Evolutionary conservation across 1,140 invertebrate species (phyloP).

Genomic region (Drosophila yakuba): DNA sequence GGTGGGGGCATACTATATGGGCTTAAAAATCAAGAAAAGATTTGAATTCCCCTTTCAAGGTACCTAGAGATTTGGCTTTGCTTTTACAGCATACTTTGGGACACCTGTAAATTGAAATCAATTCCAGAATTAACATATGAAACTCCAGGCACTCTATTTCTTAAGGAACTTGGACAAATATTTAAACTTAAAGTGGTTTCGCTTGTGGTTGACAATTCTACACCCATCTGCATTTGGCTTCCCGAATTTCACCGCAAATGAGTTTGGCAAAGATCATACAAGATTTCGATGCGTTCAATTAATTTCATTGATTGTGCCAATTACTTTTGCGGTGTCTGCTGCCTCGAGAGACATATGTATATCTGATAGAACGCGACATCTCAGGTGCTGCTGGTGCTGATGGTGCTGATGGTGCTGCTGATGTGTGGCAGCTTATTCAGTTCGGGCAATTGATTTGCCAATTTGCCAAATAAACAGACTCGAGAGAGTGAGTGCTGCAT

Average conservation of each 20-base stretch:
- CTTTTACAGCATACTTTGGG: too few relatives aligned
- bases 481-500: conserved; percentile 18
- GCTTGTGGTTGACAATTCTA: not conserved
- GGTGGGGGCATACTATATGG: too few relatives aligned
- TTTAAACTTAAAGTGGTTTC: not conserved
- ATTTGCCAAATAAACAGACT: conserved; percentile 62
- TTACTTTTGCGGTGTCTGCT: conserved; percentile 48
- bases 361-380: conserved; percentile 19
- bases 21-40: too few relatives aligned
- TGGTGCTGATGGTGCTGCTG: conserved; percentile 14
- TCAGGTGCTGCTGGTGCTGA: conserved; percentile 17
- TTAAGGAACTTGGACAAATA: not conserved
- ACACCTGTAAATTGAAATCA: too few relatives aligned
- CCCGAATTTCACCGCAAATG: conserved; percentile 32
- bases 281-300: conserved; percentile 53
- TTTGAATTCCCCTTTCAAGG: too few relatives aligned
- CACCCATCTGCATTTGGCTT: not conserved
- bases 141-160: not conserved
- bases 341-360: not conserved
- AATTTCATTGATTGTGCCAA: conserved; percentile 60
- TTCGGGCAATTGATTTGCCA: conserved; percentile 71
- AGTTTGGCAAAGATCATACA: conserved; percentile 50
- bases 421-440: conserved; percentile 41
- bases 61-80: too few relatives aligned
- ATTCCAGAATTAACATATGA: too few relatives aligned